Percentiles rank a stretch among this genome's conserved stretches.
These are phyloP conservation scores for Tringa solitaria DNA, from an alignment of 2,113 vertebrate genomes.

Conservation along the genomic window DNA sequence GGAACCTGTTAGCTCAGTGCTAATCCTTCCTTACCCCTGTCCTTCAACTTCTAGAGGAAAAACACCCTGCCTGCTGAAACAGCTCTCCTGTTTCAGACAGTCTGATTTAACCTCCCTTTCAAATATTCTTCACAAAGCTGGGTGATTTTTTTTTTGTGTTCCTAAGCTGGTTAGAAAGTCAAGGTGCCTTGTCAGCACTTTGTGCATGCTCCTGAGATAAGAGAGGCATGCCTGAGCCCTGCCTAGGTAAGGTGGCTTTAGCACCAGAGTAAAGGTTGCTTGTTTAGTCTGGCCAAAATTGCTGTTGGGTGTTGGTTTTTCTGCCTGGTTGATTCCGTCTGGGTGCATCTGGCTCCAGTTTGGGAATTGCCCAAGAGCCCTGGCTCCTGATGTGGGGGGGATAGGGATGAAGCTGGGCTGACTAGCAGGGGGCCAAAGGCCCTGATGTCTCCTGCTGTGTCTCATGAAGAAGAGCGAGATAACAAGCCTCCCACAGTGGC, in stretches of 20 bases:
- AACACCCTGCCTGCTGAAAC: background rate
- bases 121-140: background rate
- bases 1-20: background rate
- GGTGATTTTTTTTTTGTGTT: background rate
- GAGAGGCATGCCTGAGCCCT: background rate
- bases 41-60: background rate
- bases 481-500: background rate
- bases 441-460: background rate
- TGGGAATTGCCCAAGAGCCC: background rate
- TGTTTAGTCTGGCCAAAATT: constrained; percentile 31
- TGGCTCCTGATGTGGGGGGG: background rate
- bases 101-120: background rate
- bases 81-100: background rate
- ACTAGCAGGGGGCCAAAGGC: background rate
- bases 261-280: constrained; percentile 50
- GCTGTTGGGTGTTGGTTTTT: background rate
- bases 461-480: background rate
- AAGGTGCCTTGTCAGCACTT: background rate
- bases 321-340: background rate
- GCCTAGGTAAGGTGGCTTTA: background rate
- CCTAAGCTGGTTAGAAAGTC: background rate
- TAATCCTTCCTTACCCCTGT: background rate
- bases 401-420: background rate
- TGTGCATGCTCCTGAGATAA: background rate
- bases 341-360: background rate